Evolutionary conservation across 2,113 vertebrate species (phyloP).

Genomic region (Callochromis pleurospilus): DNA sequence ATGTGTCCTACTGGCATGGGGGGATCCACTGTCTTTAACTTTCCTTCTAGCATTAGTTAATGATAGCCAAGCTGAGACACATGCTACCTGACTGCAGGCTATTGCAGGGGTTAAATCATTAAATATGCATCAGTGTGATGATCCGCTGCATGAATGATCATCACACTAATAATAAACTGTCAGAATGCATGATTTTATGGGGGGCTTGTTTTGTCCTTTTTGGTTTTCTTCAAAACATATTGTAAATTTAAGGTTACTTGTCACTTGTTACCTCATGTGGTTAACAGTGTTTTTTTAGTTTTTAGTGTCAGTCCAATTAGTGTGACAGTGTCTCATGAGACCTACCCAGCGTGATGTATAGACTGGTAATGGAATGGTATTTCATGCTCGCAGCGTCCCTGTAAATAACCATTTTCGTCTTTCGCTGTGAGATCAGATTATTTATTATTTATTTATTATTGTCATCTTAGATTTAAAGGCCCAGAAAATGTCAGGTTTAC

Average conservation of each 20-base stretch:
- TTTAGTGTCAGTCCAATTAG: background rate
- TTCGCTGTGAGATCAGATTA: background rate
- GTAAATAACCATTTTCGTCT: background rate
- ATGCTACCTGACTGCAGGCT: background rate
- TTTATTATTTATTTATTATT: no score
- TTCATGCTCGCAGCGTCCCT: background rate
- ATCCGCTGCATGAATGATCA: background rate
- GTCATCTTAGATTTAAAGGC: background rate
- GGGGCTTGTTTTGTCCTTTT: background rate
- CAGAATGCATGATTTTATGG: rapidly evolving
- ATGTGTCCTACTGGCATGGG: background rate
- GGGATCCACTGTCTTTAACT: background rate
- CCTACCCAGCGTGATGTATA: background rate
- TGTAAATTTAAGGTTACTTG: background rate
- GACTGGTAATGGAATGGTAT: no score
- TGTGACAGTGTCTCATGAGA: background rate
- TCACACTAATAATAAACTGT: background rate
- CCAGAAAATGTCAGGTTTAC: background rate
- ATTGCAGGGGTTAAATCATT: background rate
- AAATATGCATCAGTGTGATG: background rate
- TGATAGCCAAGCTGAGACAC: background rate
- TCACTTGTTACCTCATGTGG: background rate
- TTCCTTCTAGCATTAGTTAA: background rate
- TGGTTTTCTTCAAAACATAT: background rate
- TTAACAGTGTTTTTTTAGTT: background rate